Evolutionary conservation across 2,113 vertebrate genomes (phyloP).

Genomic region (Calonectris borealis): DNA sequence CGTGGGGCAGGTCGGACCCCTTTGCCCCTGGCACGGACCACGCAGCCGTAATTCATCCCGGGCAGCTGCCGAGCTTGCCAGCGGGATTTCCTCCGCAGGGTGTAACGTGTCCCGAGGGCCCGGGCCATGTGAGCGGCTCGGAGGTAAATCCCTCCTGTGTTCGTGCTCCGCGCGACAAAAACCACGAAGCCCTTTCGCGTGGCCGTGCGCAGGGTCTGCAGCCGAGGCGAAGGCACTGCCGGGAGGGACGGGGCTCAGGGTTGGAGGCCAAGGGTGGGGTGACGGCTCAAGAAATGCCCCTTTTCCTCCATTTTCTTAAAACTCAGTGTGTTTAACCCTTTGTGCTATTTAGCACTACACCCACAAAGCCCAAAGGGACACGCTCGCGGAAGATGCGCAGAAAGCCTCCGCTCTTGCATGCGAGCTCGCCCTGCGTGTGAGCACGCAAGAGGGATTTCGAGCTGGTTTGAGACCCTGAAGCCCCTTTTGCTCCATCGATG

Average conservation of each 20-base stretch:
- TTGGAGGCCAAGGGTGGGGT: not conserved
- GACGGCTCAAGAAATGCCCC: not conserved
- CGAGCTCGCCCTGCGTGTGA: no score
- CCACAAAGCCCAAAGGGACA: not conserved
- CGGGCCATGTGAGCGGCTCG: rapidly evolving
- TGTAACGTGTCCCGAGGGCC: rapidly evolving
- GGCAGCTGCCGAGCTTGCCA: not conserved
- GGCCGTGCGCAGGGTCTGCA: rapidly evolving
- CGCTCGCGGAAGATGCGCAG: rapidly evolving
- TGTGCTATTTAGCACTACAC: rapidly evolving
- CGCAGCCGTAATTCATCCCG: rapidly evolving
- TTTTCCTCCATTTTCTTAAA: not conserved
- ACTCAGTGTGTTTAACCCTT: not conserved
- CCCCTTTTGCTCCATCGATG: not conserved
- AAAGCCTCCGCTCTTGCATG: rapidly evolving
- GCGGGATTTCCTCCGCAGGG: rapidly evolving
- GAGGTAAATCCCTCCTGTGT: not conserved
- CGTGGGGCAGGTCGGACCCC: not conserved
- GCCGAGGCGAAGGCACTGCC: rapidly evolving
- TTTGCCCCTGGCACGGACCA: rapidly evolving
- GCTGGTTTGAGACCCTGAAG: not conserved
- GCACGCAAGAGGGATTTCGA: rapidly evolving
- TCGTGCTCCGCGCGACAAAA: rapidly evolving
- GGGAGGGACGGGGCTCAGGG: not conserved
- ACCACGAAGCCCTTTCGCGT: rapidly evolving